Base-by-base conservation (phyloP, 2,113 vertebrate genomes). In the Spea bombifrons region DNA sequence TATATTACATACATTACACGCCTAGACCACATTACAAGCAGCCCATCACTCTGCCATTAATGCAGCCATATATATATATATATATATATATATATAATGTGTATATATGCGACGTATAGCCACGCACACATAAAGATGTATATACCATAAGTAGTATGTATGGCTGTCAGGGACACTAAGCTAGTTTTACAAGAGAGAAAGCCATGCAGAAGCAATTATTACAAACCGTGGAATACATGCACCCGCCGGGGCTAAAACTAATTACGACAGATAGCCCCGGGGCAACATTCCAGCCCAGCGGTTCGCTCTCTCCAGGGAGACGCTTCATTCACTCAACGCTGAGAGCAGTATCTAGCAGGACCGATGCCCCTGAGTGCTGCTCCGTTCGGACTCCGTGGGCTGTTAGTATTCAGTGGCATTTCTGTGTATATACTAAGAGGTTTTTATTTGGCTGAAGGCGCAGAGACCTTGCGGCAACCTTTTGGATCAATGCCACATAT, bases 341-440 rank as follows among this genome's bases (percentile, higher is more conserved):
- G 47, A n/a, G 12, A 16, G 10, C 50, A 81, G 5, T 3, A 5
- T 46, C 7, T 13, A 30, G 2, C 5, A 5, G 0, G 0, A 9
- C 0, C 7, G 17, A 13, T 8, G 64, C 53, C 0, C 0, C 4
- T 15, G n/a, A 16, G 30, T 3, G 4, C 8, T 8, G 8, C 55
- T 59, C 10, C 15, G 8, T 1, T 12, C 55, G 4, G 55, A 59
- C 12, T 9, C 55, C 2, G 9, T 10, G 50, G 50, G 50, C 6
- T 7, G 6, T 3, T 1, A 3, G 9, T 52, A 10, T 59, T 59
- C 55, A 59, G 15, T 1, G 10, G 55, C 55, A 30, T 59, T 59
- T 13, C 55, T 10, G 6, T 53, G 10, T 53, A 30, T 30, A 1
- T 30, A 30, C 1, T 30, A 30, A 30, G 30, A 30, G 30, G 30